Evolutionary conservation across 2,888 invertebrate species (phyloP).

Genomic region (Lucinisca nassula): DNA sequence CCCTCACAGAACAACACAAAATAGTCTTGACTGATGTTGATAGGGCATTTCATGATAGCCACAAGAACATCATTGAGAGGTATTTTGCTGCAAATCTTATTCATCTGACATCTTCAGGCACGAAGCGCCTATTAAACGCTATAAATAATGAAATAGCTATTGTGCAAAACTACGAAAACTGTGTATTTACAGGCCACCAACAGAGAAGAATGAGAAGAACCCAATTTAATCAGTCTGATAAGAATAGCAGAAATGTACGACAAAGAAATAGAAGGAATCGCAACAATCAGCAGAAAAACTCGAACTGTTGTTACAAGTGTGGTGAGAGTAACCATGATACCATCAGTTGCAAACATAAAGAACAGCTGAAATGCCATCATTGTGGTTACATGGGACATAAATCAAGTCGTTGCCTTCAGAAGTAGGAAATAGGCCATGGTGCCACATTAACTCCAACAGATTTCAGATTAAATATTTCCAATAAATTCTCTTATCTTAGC

Average conservation of each 20-base stretch:
- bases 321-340: background rate
- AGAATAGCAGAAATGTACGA: no score
- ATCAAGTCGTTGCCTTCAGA: background rate
- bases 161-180: background rate
- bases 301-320: background rate
- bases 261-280: no score
- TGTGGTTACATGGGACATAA: background rate
- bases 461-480: background rate
- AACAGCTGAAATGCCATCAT: background rate
- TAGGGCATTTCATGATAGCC: background rate
- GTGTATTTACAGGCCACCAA: background rate
- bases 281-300: background rate
- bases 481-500: background rate
- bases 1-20: background rate
- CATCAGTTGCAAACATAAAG: background rate
- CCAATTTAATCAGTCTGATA: no score
- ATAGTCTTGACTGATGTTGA: background rate
- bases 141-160: background rate
- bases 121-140: background rate
- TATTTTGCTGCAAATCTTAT: background rate
- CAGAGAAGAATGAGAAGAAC: background rate
- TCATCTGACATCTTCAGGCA: background rate
- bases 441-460: background rate
- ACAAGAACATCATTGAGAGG: background rate
- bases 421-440: background rate